Evolutionary conservation across 2,888 invertebrate species (phyloP).

Genomic region (Drosophila birchii): DNA sequence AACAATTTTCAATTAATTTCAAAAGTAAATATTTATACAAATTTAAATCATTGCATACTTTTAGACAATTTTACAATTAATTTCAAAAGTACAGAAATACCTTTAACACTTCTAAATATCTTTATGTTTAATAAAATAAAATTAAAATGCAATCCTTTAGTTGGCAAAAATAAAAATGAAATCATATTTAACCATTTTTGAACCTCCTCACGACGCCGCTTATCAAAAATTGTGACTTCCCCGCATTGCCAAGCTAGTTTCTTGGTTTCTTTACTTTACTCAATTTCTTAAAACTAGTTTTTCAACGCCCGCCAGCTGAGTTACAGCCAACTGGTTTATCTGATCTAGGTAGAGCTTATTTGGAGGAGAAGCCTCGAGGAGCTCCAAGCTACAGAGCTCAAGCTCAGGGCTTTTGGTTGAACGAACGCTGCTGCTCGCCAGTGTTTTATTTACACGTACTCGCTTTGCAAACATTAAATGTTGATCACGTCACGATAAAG

Average conservation of each 20-base stretch:
- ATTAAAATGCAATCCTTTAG: background rate
- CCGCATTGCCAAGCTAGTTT: conserved; percentile 27
- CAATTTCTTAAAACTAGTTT: conserved; percentile 56
- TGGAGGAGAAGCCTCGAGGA: conserved; percentile 1
- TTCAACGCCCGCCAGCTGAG: conserved; percentile 49
- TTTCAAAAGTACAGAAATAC: background rate
- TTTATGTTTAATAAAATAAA: background rate
- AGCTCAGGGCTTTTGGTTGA: conserved; percentile 58
- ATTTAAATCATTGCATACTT: background rate
- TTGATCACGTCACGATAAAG: conserved; percentile 47
- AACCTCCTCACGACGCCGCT: background rate
- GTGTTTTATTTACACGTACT: conserved; percentile 35
- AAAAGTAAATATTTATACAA: too few relatives aligned
- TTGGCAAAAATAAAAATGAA: background rate
- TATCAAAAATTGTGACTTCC: conserved; percentile 18
- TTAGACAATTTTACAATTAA: background rate
- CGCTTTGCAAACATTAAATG: conserved; percentile 37
- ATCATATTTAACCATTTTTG: background rate
- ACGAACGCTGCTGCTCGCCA: conserved; percentile 51
- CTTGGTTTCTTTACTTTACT: conserved; percentile 1
- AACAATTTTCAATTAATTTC: too few relatives aligned
- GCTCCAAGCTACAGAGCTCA: conserved; percentile 5
- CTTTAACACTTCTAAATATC: background rate
- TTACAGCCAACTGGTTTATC: conserved; percentile 63
- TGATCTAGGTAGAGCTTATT: conserved; percentile 26